Evolutionary conservation across 2,797 vertebrate genomes (phyloP), one percentile per base, ranked within the genome.

Genomic region (Uromys caudimaculatus): DNA sequence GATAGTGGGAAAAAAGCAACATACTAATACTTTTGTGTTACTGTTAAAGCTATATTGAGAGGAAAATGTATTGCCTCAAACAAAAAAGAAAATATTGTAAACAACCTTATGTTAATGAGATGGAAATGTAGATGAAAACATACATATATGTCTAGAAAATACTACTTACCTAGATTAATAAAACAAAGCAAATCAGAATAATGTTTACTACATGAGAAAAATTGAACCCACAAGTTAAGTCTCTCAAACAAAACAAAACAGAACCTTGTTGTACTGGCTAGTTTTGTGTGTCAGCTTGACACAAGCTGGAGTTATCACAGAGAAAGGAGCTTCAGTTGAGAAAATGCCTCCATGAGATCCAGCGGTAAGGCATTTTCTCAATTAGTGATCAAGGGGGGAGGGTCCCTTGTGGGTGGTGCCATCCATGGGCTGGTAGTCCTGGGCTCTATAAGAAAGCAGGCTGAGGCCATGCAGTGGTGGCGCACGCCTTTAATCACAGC

Each of bases 121-220:
- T 84, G 41, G 84, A 84, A 93, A 79, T 75, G 84, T 96, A 75
- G 29, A 50, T 75, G n/a, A 91, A 93, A 71, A 75, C 27, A 7
- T 93, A 75, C 35, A 62, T 29, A 41, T 47, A 47, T 87, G 76
- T 2, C 60, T 90, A 77, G 47, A 89, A 96, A 81, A 71, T 10
- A 89, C 44, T 89, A 67, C 50, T 56, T 88, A 73, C 62, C 83
- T 64, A 64, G 69, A 90, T 13, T 77, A 54, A 52, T 54, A 78
- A 58, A 91, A 79, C 38, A 50, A 60, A 92, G 52, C 52, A 95
- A 88, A 91, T 71, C 13, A 69, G 32, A 91, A 64, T 88, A 90
- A 41, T 76, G 44, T 89, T 89, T 96, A 89, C 52, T 95, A 58
- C 83, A 13, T 87, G 62, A 96, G 87, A 73, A 14, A 96, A 92